phyloP scores from a whole-genome alignment of 2,888 invertebrate species.

The Gastracanthus pulcherrimus region DNA sequence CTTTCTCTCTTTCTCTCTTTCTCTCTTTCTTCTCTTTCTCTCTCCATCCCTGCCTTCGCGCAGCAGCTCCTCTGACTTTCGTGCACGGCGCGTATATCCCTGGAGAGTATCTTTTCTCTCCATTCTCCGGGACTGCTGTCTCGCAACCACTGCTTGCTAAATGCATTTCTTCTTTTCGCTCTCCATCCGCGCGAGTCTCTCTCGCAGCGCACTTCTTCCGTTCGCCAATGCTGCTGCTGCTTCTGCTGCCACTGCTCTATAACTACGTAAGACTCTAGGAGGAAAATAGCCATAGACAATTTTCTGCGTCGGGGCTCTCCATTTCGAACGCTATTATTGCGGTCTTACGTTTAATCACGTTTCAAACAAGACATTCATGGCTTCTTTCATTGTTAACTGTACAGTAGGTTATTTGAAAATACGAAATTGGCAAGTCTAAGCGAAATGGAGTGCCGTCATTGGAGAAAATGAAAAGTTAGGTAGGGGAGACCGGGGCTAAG shows the following conservation, averaged over 20 bases:
- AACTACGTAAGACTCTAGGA: background rate
- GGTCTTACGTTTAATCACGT: slow-evolving; percentile 19
- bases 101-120: slow-evolving; percentile 4
- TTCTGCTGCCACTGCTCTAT: background rate
- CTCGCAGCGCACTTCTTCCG: background rate
- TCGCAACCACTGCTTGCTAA: slow-evolving; percentile 34
- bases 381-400: too few relatives aligned
- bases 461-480: too few relatives aligned
- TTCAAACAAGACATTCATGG: background rate
- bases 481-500: too few relatives aligned
- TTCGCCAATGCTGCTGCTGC: background rate
- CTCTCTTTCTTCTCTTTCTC: slow-evolving; percentile 25
- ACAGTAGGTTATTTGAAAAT: too few relatives aligned
- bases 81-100: background rate
- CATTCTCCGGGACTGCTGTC: background rate
- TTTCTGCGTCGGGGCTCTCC: background rate
- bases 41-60: slow-evolving; percentile 22
- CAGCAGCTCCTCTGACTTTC: slow-evolving; percentile 4
- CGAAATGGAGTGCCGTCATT: too few relatives aligned
- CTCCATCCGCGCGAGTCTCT: background rate
- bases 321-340: background rate
- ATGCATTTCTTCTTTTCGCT: slow-evolving; percentile 28
- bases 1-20: slow-evolving; percentile 7
- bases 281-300: slow-evolving; percentile 5
- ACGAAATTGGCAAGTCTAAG: too few relatives aligned